These are phyloP conservation scores for Sebastes hubbsi DNA, from an alignment of 2,797 vertebrate species.

Conservation along the genomic window DNA sequence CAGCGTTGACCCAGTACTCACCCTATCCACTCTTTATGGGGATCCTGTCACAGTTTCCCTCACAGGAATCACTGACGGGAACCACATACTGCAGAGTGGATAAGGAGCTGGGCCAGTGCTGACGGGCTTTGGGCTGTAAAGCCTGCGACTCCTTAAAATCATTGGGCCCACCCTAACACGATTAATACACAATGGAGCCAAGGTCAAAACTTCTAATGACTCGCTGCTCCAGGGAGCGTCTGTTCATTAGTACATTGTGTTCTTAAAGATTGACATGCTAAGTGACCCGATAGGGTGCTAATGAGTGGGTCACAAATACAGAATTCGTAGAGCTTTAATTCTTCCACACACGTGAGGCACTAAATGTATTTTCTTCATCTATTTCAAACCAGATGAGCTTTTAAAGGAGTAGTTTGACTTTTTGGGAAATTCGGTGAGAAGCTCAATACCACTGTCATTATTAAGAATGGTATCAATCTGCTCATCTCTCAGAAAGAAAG, in stretches of 20 bases:
- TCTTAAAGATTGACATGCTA: not conserved
- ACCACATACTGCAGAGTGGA: slow-evolving; percentile 14
- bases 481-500: not conserved
- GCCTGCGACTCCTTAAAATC: slow-evolving; percentile 39
- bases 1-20: slow-evolving; percentile 33
- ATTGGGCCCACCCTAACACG: slow-evolving; percentile 59
- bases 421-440: not conserved
- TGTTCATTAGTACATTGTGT: slow-evolving; percentile 3
- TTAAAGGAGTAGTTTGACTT: not conserved
- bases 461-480: not conserved
- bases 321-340: no score
- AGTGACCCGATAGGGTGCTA: not conserved
- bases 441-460: not conserved
- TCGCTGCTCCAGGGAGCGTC: not conserved
- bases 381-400: not conserved
- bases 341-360: no score
- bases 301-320: not conserved
- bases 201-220: slow-evolving; percentile 51
- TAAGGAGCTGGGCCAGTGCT: slow-evolving; percentile 1
- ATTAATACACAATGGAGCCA: slow-evolving; percentile 52
- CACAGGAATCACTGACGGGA: slow-evolving; percentile 9
- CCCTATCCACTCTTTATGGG: slow-evolving; percentile 1
- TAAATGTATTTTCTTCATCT: not conserved
- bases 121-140: slow-evolving; percentile 5
- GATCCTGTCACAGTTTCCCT: slow-evolving; percentile 32